Percentiles rank a stretch among this genome's conserved stretches.
phyloP scores from a whole-genome alignment of 2,113 vertebrate genomes.

The Catharus bicknelli region DNA sequence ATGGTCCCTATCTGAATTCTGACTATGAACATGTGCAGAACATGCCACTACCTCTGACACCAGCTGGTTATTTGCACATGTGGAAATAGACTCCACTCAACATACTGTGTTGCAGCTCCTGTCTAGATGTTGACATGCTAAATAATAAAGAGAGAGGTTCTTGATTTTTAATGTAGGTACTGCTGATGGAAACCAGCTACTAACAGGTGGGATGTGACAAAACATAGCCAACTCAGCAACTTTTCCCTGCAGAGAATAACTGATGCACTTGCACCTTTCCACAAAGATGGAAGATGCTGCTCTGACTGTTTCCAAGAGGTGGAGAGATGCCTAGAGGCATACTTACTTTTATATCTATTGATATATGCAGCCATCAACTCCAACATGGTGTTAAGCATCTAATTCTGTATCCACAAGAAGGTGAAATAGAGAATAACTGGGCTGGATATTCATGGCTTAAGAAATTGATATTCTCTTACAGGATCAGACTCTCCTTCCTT shows the following conservation, averaged over 20 bases:
- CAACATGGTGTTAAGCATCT: neutral
- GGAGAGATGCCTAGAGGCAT: neutral
- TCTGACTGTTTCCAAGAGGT: neutral
- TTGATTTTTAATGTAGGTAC: rapidly evolving
- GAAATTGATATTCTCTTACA: neutral
- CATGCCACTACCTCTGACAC: neutral
- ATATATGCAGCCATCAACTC: neutral
- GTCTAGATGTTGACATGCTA: neutral
- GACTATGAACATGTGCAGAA: neutral
- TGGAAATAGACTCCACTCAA: neutral
- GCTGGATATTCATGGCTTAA: neutral
- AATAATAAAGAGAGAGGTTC: neutral
- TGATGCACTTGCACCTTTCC: neutral
- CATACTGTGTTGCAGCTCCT: rapidly evolving
- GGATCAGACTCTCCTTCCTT: neutral
- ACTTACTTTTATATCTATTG: neutral
- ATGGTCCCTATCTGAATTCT: neutral
- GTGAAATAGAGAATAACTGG: neutral
- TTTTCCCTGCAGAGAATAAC: neutral
- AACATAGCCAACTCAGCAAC: neutral
- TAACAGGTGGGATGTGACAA: neutral
- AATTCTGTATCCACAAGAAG: neutral
- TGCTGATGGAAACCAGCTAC: neutral
- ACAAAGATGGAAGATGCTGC: neutral
- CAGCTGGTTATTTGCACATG: neutral